phyloP scores from a whole-genome alignment of 1,140 invertebrate genomes.

The Andricus grossulariae region DNA sequence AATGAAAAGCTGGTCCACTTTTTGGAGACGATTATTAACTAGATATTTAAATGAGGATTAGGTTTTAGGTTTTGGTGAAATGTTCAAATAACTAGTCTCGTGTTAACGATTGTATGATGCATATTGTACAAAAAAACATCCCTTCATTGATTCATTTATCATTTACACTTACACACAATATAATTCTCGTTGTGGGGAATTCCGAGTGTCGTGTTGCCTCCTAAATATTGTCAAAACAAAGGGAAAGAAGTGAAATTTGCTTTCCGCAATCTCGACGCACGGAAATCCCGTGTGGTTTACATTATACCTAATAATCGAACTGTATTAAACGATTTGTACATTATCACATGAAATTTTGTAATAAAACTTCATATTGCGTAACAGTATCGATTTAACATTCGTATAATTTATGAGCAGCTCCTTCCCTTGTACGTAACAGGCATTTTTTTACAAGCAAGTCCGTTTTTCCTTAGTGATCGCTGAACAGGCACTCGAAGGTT shows the following conservation, averaged over 20 bases:
- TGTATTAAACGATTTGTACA: constrained; percentile 60
- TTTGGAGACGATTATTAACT: background rate
- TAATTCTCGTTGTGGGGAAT: constrained; percentile 47
- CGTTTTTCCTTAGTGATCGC: constrained; percentile 4
- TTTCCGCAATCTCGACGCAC: constrained; percentile 40
- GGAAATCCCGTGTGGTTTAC: constrained; percentile 55
- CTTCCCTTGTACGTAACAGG: constrained; percentile 36
- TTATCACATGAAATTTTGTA: constrained; percentile 64
- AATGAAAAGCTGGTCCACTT: too few relatives aligned
- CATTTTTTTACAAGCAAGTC: constrained; percentile 22
- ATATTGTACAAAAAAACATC: constrained; percentile 65
- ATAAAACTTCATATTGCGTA: constrained; percentile 62
- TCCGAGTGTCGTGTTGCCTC: constrained; percentile 45
- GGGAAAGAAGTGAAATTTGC: constrained; percentile 32
- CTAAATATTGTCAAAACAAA: constrained; percentile 19
- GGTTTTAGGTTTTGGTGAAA: constrained; percentile 5
- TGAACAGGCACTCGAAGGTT: constrained; percentile 21
- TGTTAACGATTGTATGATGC: constrained; percentile 59
- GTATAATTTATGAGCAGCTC: constrained; percentile 52
- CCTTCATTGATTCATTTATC: constrained; percentile 54
- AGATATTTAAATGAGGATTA: background rate
- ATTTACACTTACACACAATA: constrained; percentile 51
- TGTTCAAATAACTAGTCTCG: background rate
- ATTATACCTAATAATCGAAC: constrained; percentile 57
- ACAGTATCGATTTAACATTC: constrained; percentile 51